phyloP scores from a whole-genome alignment of 2,113 vertebrate genomes.

The Gasterosteus aculeatus region DNA sequence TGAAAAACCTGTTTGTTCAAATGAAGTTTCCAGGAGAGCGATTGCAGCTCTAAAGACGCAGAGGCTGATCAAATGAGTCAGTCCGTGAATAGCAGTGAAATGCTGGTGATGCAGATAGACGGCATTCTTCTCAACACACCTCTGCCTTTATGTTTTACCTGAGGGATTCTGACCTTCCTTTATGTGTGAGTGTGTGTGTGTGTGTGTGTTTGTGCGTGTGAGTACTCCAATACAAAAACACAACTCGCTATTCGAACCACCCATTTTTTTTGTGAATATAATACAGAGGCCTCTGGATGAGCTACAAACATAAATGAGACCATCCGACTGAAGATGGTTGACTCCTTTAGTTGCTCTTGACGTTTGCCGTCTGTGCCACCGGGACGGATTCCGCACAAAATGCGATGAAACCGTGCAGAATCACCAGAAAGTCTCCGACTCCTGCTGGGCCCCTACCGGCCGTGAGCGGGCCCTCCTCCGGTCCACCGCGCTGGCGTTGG shows the following conservation, averaged over 20 bases:
- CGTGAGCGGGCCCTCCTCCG: too few species aligned
- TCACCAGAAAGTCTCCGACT: neutral
- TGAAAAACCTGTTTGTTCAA: slow-evolving; percentile 1
- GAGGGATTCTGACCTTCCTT: neutral
- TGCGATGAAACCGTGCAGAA: neutral
- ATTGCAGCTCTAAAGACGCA: slow-evolving; percentile 6
- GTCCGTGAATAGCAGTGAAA: slow-evolving; percentile 27
- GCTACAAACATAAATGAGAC: neutral
- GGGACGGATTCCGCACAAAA: neutral
- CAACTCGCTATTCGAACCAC: neutral
- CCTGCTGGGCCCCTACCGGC: too few species aligned
- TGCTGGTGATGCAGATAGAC: slow-evolving; percentile 39
- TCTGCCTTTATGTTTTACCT: neutral
- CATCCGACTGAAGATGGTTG: neutral
- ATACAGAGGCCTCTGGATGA: neutral
- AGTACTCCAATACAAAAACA: neutral
- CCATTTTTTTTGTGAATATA: neutral
- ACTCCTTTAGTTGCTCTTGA: neutral
- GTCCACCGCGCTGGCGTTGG: too few species aligned
- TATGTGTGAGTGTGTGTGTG: neutral
- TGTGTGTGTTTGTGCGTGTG: neutral
- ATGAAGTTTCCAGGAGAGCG: neutral
- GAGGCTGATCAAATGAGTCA: slow-evolving; percentile 23
- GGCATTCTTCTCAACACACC: slow-evolving; percentile 60
- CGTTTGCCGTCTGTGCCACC: neutral